A percentile compares a stretch with the other conserved stretches of the same genome.
Conservation (phyloP, 2,113 vertebrate genomes). For the Semnopithecus entellus region DNA sequence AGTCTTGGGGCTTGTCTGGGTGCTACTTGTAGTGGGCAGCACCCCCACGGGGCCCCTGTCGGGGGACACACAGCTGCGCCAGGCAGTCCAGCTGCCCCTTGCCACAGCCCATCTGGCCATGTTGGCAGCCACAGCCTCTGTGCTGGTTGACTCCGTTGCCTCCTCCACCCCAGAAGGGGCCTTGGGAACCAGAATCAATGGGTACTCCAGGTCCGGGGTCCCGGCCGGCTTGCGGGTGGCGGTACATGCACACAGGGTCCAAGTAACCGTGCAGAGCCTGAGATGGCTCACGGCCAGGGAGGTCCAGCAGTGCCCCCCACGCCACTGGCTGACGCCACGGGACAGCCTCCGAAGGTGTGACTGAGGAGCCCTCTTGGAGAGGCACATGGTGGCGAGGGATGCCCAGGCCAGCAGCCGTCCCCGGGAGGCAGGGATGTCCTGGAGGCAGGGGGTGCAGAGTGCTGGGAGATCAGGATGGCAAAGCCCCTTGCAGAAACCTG, state of each 20-base stretch:
- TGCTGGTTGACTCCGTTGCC: background rate
- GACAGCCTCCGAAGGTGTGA: background rate
- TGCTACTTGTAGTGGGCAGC: too few species aligned
- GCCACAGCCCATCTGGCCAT: too few species aligned
- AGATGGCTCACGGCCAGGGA: background rate
- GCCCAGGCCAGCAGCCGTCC: background rate
- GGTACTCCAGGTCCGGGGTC: background rate
- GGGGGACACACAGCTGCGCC: background rate
- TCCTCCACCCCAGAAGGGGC: background rate
- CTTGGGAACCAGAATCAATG: background rate
- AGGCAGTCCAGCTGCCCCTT: background rate
- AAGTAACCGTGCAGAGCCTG: background rate
- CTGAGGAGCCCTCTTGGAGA: background rate
- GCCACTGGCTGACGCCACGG: background rate
- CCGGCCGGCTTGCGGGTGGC: background rate
- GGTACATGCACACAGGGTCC: background rate
- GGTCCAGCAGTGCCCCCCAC: background rate
- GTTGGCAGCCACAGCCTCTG: too few species aligned
- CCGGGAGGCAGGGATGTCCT: background rate
- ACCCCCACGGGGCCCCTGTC: background rate
- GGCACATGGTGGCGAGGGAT: fast-evolving
- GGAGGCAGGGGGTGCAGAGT: background rate
- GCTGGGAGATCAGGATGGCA: background rate
- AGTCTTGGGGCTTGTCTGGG: too few species aligned
- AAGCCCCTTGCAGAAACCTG: background rate